phyloP scores from a whole-genome alignment of 2,797 vertebrate species.

The Intellagama lesueurii region DNA sequence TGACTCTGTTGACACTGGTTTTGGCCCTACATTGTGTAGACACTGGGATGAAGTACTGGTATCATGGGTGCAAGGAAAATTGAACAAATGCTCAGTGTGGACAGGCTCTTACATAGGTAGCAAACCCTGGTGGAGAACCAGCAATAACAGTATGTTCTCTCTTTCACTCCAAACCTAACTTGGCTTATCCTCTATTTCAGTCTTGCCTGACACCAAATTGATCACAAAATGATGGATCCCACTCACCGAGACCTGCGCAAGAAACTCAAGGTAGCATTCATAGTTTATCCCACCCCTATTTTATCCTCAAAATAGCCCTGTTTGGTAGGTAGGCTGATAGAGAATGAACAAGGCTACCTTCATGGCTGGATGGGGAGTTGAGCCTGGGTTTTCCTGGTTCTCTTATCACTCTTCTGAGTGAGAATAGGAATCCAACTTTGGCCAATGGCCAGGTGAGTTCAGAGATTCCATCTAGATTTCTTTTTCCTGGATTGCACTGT shows the following conservation, averaged over 20 bases:
- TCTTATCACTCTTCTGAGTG: not conserved
- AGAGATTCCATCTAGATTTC: not conserved
- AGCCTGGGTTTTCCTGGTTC: not conserved
- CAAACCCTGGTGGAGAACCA: constrained; percentile 5
- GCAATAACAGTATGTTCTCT: not conserved
- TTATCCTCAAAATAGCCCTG: not conserved
- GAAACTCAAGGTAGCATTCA: not conserved
- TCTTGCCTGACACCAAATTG: fast-evolving
- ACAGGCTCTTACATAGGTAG: not conserved
- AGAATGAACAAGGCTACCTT: not conserved
- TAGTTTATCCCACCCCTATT: not conserved
- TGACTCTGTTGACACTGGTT: too few species aligned
- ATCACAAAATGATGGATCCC: too few species aligned
- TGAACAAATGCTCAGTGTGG: too few species aligned
- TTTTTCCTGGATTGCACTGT: not conserved
- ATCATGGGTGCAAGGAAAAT: too few species aligned
- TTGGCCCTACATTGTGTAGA: too few species aligned
- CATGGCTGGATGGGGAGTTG: not conserved
- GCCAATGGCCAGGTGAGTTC: not conserved
- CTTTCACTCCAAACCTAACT: not conserved
- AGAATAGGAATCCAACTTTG: not conserved
- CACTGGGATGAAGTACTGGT: too few species aligned
- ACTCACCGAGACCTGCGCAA: too few species aligned
- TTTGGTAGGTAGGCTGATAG: not conserved
- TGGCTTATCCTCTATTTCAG: not conserved